Conservation (phyloP, 2,888 invertebrate genomes). For the Deilephila porcellus region DNA sequence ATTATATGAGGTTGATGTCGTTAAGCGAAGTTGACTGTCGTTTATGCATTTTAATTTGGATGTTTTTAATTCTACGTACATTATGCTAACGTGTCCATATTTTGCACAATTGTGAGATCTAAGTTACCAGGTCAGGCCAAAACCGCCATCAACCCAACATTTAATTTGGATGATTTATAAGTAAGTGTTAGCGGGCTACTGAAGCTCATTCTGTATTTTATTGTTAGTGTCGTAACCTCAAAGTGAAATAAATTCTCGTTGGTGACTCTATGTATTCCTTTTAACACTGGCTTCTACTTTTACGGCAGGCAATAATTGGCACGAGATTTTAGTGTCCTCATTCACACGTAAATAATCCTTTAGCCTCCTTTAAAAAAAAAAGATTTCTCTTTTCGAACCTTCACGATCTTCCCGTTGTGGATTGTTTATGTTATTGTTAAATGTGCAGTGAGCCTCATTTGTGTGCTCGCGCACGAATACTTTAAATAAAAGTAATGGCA, state of each 20-base stretch:
- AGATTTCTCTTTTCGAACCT: constrained; percentile 18
- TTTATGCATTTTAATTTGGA: neutral
- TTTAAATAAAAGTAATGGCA: constrained; percentile 22
- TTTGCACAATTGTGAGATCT: neutral
- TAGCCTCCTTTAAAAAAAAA: constrained; percentile 8
- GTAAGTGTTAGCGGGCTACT: neutral
- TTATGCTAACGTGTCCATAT: neutral
- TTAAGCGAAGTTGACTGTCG: neutral
- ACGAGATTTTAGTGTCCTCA: constrained; percentile 5
- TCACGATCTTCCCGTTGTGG: constrained; percentile 6
- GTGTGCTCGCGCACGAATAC: constrained; percentile 1
- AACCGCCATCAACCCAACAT: neutral
- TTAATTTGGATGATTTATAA: neutral
- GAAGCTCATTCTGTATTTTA: neutral
- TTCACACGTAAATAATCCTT: constrained; percentile 15
- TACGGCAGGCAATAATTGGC: constrained; percentile 7
- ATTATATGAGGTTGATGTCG: neutral
- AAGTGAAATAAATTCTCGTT: neutral
- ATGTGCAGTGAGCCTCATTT: neutral
- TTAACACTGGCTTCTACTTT: neutral
- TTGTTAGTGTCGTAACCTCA: neutral
- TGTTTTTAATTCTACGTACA: neutral
- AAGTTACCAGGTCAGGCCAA: neutral
- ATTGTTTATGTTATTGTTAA: neutral
- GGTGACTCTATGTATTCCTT: neutral